A percentile compares a stretch with the other conserved stretches of the same genome.
These are phyloP conservation scores for Lytechinus pictus DNA, from an alignment of 35 echinoderm and acorn worm species.

Conservation along the genomic window DNA sequence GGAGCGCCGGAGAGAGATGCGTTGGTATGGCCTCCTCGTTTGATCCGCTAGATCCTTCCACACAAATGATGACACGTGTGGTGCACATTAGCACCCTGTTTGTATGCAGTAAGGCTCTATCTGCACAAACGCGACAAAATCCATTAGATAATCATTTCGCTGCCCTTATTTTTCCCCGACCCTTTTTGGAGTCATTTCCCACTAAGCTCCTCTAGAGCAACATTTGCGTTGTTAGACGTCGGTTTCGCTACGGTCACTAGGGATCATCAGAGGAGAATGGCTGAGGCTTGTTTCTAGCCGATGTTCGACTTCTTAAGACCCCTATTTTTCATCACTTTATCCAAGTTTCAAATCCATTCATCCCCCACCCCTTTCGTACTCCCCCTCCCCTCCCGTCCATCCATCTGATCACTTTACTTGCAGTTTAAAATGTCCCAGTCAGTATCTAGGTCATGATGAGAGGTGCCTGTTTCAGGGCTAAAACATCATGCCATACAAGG, in stretches of 20 bases:
- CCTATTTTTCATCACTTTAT: not conserved
- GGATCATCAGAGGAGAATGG: not conserved
- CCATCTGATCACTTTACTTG: not conserved
- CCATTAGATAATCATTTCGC: conserved; percentile 25
- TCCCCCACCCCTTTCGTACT: not conserved
- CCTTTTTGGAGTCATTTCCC: not conserved
- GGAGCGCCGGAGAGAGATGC: not conserved
- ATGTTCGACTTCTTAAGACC: not conserved
- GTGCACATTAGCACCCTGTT: conserved; percentile 22
- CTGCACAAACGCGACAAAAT: conserved; percentile 43
- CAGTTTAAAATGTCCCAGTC: not conserved
- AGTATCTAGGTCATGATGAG: conserved; percentile 21
- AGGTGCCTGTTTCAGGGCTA: not conserved
- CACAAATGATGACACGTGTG: conserved; percentile 33
- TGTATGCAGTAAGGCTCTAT: not conserved
- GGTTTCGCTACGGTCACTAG: conserved; percentile 20
- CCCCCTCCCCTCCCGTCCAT: not conserved
- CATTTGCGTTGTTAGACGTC: conserved; percentile 35
- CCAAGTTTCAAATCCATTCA: not conserved
- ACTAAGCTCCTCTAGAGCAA: conserved; percentile 14
- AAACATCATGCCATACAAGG: conserved; percentile 23
- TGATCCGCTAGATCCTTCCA: not conserved
- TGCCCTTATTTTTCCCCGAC: conserved; percentile 25
- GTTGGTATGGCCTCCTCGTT: not conserved
- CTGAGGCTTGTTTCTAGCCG: conserved; percentile 27